A percentile compares a stretch with the other conserved stretches of the same genome.
These are phyloP conservation scores for Avahi laniger DNA, from an alignment of 2,797 vertebrate species.

Conservation along the genomic window DNA sequence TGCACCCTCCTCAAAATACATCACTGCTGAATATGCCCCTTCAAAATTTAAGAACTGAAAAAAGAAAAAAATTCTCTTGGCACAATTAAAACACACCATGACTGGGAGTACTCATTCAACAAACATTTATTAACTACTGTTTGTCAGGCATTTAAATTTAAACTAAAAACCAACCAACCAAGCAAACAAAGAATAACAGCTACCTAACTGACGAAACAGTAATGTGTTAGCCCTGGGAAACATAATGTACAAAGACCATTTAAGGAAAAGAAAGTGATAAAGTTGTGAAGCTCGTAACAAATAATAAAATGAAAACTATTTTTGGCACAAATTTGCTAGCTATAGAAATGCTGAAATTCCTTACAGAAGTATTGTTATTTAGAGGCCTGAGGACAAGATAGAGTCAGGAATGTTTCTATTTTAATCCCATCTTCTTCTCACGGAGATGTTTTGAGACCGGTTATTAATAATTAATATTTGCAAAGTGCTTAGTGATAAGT, in stretches of 20 bases:
- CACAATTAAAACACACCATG: neutral
- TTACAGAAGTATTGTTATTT: neutral
- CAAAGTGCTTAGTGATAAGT: neutral
- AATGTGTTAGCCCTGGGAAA: neutral
- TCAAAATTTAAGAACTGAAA: neutral
- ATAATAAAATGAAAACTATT: constrained; percentile 16
- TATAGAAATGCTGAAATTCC: neutral
- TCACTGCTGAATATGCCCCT: neutral
- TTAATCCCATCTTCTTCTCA: constrained; percentile 23
- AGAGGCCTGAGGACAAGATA: neutral
- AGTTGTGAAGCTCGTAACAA: neutral
- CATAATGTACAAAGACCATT: neutral
- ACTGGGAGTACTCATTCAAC: neutral
- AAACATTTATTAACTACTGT: neutral
- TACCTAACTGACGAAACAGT: neutral
- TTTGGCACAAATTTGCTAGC: constrained; percentile 26
- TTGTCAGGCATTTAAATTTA: neutral
- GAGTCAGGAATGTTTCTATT: neutral
- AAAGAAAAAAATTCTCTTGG: neutral
- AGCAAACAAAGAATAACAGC: constrained; percentile 29
- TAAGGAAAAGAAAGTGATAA: neutral
- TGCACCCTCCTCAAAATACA: neutral
- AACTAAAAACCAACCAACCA: neutral
- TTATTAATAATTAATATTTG: constrained; percentile 5
- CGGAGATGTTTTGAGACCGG: constrained; percentile 16